Evolutionary conservation across 1,140 invertebrate genomes (phyloP).

Genomic region (Doryteuthis pealeii): DNA sequence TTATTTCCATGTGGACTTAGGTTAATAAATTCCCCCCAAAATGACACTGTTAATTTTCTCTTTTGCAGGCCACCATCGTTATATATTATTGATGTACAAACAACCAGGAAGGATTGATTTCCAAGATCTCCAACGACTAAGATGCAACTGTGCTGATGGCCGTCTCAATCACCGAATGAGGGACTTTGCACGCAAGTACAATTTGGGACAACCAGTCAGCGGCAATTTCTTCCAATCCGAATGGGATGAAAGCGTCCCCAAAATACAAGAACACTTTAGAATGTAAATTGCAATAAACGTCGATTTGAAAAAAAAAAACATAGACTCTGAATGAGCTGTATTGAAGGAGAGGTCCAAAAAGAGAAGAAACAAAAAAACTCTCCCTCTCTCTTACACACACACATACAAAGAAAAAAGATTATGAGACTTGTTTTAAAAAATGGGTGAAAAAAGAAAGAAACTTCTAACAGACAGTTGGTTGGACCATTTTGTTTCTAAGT

Average conservation of each 20-base stretch:
- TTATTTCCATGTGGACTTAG: too few species aligned
- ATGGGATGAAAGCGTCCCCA: slow-evolving; percentile 87
- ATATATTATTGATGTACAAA: slow-evolving; percentile 84
- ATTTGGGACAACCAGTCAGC: slow-evolving; percentile 78
- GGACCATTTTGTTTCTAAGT: too few species aligned
- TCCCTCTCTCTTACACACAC: too few species aligned
- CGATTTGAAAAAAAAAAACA: not conserved
- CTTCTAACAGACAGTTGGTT: too few species aligned
- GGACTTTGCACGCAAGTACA: slow-evolving; percentile 82
- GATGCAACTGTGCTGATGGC: slow-evolving; percentile 60
- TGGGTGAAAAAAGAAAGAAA: too few species aligned
- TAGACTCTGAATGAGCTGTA: too few species aligned
- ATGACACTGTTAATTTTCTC: too few species aligned
- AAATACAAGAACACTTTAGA: slow-evolving; percentile 61
- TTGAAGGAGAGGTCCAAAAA: too few species aligned
- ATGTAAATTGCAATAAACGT: not conserved
- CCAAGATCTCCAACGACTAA: slow-evolving; percentile 65
- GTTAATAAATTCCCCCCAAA: too few species aligned
- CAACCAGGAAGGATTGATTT: slow-evolving; percentile 74
- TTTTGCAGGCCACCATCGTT: slow-evolving; percentile 76
- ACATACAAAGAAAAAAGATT: too few species aligned
- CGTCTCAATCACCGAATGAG: slow-evolving; percentile 77
- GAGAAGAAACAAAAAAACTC: too few species aligned
- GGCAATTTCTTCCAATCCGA: slow-evolving; percentile 86
- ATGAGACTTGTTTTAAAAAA: too few species aligned